Evolutionary conservation across 2,113 vertebrate genomes (phyloP), one percentile per base, ranked within the genome.

Genomic region (Plectropomus leopardus): DNA sequence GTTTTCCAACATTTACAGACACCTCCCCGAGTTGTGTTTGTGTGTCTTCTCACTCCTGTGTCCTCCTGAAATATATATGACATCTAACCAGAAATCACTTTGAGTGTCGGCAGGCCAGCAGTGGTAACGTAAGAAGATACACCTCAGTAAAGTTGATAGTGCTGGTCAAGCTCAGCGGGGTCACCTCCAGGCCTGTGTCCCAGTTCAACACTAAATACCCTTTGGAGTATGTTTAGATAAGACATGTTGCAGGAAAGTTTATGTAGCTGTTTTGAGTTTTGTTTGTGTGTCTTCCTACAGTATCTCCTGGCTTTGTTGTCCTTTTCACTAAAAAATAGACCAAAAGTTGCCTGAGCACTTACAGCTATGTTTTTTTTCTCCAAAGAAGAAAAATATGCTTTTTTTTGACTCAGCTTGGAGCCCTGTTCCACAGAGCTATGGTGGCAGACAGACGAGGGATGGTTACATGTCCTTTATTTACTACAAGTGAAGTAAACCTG

Each of bases 41-140:
- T 76, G 40, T 64, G 72, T 71, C 14, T 78, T 64, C 57, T 72
- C 34, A 64, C 70, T 51, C 76, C 51, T 21, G 30, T 79, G 64
- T 72, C 79, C 57, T 88, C 64, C 51, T 93, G 72, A 90, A 92
- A 87, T 82, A 92, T 92, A 5, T 4, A 92, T 87, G 78, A 86
- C 28, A 40, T 90, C 65, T 80, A 86, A 79, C 54, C 13, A 77
- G 63, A 87, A 83, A 85, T 89, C 82, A 23, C 72, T 72, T 74
- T 7, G 59, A 30, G 76, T 81, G 78, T 83, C 75, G 64, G 40
- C 59, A n/a, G 85, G 71, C 45, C 66, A 7, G 50, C 32, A 47
- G 57, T 8, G 75, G 30, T 53, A 58, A 57, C 72, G 85, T 79
- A 90, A 93, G 60, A 7, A 71, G 79, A 90, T 65, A 78, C n/a